Base-by-base conservation (phyloP, 2,113 vertebrate species). In the Dolichotis patagonum region DNA sequence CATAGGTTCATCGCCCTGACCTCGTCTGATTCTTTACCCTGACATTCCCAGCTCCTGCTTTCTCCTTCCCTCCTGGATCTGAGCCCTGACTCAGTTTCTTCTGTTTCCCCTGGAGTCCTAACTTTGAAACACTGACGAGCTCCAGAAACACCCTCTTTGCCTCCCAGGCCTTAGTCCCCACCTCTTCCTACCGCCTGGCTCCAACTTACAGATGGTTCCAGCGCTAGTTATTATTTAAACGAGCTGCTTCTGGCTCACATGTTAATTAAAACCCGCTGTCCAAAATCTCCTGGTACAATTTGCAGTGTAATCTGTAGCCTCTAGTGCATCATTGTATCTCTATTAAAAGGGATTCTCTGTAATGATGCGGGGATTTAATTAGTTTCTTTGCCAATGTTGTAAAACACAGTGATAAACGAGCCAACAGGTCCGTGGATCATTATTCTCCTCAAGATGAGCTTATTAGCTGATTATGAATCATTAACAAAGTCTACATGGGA, bases 321-420 rank as follows among this genome's bases (percentile, higher is more conserved):
- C 99, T 99, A 98, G 99, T 99, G 99, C 99, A 99, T 99, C 99
- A 99, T 99, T 99, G 99, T 99, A 99, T 99, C 99, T 99, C 99
- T 99, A 99, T 99, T 99, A 99, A 99, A 99, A 99, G 98, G 99
- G 99, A 99, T 99, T 99, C 99, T 99, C 99, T 99, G 99, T 99
- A 99, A 99, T 99, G 99, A 99, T 99, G 99, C 99, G 99, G 99
- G 99, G 99, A 99, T 99, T 99, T 99, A 99, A 99, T 99, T 99
- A 99, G 99, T 99, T 99, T 99, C 99, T 99, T 99, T 99, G 99
- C 99, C 56, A 98, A 98, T 99, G 99, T 99, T 99, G 99, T 99
- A 99, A 99, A 99, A 99, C 99, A 99, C 99, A 98, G 99, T 99
- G 99, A 99, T 99, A 99, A 99, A 99, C 99, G 99, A 99, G 99